A percentile compares a stretch with the other conserved stretches of the same genome.
These are phyloP conservation scores for Betta splendens DNA, from an alignment of 2,797 vertebrate genomes.

Conservation along the genomic window DNA sequence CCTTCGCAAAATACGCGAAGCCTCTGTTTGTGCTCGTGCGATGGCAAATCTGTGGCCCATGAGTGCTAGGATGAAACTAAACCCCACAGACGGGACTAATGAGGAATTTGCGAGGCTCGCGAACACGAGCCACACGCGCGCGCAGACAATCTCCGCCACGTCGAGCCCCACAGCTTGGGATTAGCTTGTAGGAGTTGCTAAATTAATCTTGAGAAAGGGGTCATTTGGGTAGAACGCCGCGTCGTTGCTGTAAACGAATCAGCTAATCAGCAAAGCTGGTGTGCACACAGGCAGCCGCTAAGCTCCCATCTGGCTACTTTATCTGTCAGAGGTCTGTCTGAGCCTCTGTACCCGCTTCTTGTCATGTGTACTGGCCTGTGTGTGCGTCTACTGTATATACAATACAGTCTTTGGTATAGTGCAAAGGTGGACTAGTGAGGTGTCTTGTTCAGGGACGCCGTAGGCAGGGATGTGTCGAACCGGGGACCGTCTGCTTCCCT, in stretches of 20 bases:
- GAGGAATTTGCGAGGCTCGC: slow-evolving; percentile 51
- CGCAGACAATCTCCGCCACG: slow-evolving; percentile 8
- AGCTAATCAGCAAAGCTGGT: slow-evolving; percentile 44
- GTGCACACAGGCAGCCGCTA: slow-evolving; percentile 33
- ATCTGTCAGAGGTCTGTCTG: too few species aligned
- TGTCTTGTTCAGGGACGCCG: too few species aligned
- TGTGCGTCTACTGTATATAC: too few species aligned
- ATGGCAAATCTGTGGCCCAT: slow-evolving; percentile 43
- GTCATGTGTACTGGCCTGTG: too few species aligned
- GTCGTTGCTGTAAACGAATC: slow-evolving; percentile 57
- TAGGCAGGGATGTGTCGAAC: too few species aligned
- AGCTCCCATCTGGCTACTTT: slow-evolving; percentile 39
- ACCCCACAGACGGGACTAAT: slow-evolving; percentile 54
- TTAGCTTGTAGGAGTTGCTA: slow-evolving; percentile 31
- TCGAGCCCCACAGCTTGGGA: slow-evolving; percentile 29
- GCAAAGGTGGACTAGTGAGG: too few species aligned
- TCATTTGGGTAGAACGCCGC: slow-evolving; percentile 45
- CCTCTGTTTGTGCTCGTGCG: slow-evolving; percentile 35
- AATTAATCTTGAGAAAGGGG: slow-evolving; percentile 46
- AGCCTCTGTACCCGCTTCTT: too few species aligned
- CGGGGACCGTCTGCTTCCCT: too few species aligned
- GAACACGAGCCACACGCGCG: too few species aligned
- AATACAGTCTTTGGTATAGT: too few species aligned
- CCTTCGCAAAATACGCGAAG: slow-evolving; percentile 45
- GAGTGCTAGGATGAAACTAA: slow-evolving; percentile 58